phyloP scores from a whole-genome alignment of 2,113 vertebrate genomes.

The Isichthys henryi region DNA sequence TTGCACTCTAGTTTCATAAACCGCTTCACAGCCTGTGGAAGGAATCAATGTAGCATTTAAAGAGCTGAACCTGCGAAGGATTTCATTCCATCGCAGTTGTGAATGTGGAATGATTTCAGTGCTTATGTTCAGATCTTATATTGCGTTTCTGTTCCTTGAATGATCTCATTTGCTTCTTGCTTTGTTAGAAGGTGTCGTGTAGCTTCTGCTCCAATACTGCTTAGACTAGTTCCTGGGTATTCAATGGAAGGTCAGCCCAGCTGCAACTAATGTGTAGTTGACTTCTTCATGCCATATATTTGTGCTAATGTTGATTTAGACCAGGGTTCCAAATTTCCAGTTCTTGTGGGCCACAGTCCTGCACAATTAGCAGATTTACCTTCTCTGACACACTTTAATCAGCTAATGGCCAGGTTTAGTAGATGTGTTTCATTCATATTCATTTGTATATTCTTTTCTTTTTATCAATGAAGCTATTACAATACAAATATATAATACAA shows the following conservation, averaged over 20 bases:
- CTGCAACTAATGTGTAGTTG: not conserved
- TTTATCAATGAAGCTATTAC: not conserved
- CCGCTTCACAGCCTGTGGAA: constrained; percentile 83
- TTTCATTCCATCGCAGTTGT: not conserved
- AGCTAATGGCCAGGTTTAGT: not conserved
- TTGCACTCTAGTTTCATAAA: constrained; percentile 98
- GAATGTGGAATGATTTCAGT: not conserved
- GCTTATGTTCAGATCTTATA: not conserved
- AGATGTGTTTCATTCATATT: not conserved
- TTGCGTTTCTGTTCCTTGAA: not conserved
- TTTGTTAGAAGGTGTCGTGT: not conserved
- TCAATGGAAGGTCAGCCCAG: not conserved
- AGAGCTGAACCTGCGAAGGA: not conserved
- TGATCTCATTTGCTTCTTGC: not conserved
- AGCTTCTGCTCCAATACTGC: not conserved
- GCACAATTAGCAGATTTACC: no score
- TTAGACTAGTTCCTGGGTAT: not conserved
- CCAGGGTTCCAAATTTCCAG: not conserved
- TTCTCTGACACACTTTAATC: not conserved
- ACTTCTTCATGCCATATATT: not conserved
- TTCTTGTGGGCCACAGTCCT: not conserved
- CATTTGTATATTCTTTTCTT: not conserved
- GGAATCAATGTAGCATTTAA: constrained; percentile 38
- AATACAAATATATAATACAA: not conserved
- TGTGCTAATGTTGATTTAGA: not conserved